These are phyloP conservation scores for Archocentrus centrarchus DNA, from an alignment of 2,113 vertebrate species.

Conservation along the genomic window DNA sequence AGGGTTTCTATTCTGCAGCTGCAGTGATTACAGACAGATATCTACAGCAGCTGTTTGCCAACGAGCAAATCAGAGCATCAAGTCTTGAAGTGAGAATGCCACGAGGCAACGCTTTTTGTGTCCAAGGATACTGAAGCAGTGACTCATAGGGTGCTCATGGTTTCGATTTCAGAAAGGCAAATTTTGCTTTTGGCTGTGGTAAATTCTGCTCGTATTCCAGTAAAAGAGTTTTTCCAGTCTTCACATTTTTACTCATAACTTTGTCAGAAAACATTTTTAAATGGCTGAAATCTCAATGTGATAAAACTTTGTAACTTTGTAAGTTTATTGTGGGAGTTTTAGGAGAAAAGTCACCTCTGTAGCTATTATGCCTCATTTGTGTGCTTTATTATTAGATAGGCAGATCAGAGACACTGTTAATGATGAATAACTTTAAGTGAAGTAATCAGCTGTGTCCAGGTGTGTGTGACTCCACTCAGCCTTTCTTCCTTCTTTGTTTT, in stretches of 20 bases:
- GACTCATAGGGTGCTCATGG: not conserved
- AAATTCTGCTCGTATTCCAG: constrained; percentile 9
- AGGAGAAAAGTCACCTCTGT: not conserved
- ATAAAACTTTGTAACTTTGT: not conserved
- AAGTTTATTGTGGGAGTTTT: not conserved
- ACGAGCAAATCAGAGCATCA: not conserved
- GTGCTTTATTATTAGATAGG: not conserved
- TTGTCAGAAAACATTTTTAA: not conserved
- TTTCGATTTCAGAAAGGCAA: not conserved
- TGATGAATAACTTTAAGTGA: constrained; percentile 10
- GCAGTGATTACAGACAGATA: constrained; percentile 1
- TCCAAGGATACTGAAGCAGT: not conserved
- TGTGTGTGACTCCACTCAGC: constrained; percentile 32
- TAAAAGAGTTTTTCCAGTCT: not conserved
- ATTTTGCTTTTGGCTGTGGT: constrained; percentile 7
- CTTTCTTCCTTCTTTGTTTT: constrained; percentile 41
- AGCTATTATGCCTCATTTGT: not conserved
- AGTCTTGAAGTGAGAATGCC: not conserved
- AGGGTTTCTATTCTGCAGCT: constrained; percentile 6
- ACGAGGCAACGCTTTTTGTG: not conserved
- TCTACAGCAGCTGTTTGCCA: not conserved
- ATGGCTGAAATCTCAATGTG: not conserved
- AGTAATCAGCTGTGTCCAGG: constrained; percentile 35
- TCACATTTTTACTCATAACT: not conserved
- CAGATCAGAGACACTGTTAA: constrained; percentile 33